Evolutionary conservation across 2,113 vertebrate species (phyloP), one percentile per base, ranked within the genome.

Genomic region (Machaerirhynchus nigripectus): DNA sequence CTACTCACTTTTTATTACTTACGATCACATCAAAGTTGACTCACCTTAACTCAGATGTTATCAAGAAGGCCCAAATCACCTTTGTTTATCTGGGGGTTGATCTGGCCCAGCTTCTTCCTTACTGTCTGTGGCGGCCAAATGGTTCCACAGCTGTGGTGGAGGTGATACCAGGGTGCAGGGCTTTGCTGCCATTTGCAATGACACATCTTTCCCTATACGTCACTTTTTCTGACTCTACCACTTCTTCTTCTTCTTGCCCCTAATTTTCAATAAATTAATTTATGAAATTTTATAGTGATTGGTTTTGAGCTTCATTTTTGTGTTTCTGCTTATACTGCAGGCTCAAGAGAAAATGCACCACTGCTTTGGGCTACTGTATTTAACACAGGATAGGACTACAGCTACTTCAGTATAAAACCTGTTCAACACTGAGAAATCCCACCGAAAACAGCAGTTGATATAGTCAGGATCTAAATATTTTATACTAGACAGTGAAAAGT

Each of bases 131-230:
- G n/a, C 60, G 27, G 20, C 17, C 42, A 86, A 68, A 47, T 6
- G 11, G 3, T 21, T 65, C 0, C 0, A 8, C 22, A 47, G 19
- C 2, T 0, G 3, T 44, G 47, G 21, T 0, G 3, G 9, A 14
- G 1, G 2, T 12, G 31, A 39, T 13, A 33, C 2, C 13, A 42
- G 4, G 1, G 4, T 60, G 24, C 7, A 16, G 14, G 22, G 52
- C 50, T 81, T 47, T 26, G 16, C 28, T 84, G n/a, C 7, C 30
- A 11, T 61, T 73, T 84, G 15, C 37, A 52, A 33, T 40, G 55
- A 20, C 8, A 20, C 15, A 4, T 15, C 6, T 42, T 60, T 26
- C 16, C 20, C 10, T 28, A 5, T 13, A 24, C 0, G 1, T 28
- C 12, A 33, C 19, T 44, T 69, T 76, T 35, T 60, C 44, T 80